phyloP scores from a whole-genome alignment of 2,888 invertebrate genomes.

The Diaphora mendica region DNA sequence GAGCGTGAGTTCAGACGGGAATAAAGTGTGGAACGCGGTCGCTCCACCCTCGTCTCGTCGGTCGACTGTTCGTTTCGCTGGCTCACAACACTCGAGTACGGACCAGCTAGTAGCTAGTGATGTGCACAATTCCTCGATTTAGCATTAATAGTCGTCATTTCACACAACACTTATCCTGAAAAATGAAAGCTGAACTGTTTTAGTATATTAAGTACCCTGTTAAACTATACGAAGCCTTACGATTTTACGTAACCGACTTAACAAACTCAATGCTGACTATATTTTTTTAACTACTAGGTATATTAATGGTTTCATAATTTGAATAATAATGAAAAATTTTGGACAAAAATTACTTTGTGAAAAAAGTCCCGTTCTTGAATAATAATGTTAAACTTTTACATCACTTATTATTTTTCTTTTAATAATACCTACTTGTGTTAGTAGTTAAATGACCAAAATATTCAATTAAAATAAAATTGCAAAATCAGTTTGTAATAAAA shows the following conservation, averaged over 20 bases:
- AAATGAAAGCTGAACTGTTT: constrained; percentile 5
- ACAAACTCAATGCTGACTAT: neutral
- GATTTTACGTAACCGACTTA: neutral
- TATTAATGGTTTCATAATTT: neutral
- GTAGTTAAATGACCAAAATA: neutral
- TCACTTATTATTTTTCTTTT: neutral
- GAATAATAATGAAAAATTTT: too few species aligned
- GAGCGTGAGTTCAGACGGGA: constrained; percentile 18
- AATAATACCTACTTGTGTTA: too few species aligned
- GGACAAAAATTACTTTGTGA: too few species aligned
- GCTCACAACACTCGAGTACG: constrained; percentile 7
- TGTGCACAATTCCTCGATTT: constrained; percentile 52
- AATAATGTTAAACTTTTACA: neutral
- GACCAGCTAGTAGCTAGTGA: constrained; percentile 49
- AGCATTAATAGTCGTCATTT: constrained; percentile 30
- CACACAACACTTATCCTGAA: constrained; percentile 19
- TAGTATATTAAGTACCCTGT: neutral
- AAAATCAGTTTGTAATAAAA: too few species aligned
- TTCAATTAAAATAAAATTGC: neutral
- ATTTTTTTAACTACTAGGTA: too few species aligned
- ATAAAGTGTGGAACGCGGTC: constrained; percentile 28
- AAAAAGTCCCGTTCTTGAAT: neutral
- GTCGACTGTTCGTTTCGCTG: constrained; percentile 43
- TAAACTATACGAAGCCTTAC: neutral
- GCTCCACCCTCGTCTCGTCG: constrained; percentile 38